These are phyloP conservation scores for Frieseomelitta varia DNA, from an alignment of 1,140 invertebrate species.

Conservation along the genomic window DNA sequence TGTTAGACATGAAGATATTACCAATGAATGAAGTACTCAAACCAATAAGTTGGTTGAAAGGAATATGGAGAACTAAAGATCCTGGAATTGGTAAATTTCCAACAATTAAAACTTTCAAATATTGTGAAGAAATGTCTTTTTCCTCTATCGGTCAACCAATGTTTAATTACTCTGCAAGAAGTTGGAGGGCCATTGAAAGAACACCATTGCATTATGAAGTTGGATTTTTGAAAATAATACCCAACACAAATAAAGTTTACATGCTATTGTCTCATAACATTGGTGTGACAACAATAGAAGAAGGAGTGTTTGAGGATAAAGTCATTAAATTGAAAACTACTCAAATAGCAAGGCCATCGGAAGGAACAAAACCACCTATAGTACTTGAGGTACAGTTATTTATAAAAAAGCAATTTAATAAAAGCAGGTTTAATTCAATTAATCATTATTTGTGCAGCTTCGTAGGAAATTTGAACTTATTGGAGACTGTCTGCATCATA, in stretches of 20 bases:
- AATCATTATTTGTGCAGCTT: conserved; percentile 65
- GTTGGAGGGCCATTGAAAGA: conserved; percentile 83
- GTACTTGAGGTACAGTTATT: conserved; percentile 79
- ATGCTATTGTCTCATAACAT: conserved; percentile 86
- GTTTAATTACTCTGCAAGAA: conserved; percentile 83
- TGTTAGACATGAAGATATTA: conserved; percentile 57
- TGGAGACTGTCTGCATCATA: conserved; percentile 81
- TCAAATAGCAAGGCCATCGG: conserved; percentile 81
- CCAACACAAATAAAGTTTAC: conserved; percentile 83
- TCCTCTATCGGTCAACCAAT: conserved; percentile 85
- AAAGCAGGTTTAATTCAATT: not conserved
- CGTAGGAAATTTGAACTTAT: conserved; percentile 80
- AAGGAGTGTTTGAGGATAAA: conserved; percentile 78
- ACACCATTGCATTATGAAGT: conserved; percentile 86
- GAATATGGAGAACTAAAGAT: conserved; percentile 83
- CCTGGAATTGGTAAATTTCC: conserved; percentile 83
- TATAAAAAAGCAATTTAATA: conserved; percentile 8
- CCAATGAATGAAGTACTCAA: conserved; percentile 79
- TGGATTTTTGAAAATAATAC: conserved; percentile 85
- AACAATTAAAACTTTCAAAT: conserved; percentile 84
- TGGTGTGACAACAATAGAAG: conserved; percentile 84
- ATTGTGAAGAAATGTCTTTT: conserved; percentile 85
- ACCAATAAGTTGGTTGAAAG: conserved; percentile 84
- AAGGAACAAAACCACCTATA: conserved; percentile 81
- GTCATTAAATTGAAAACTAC: conserved; percentile 80